These are phyloP conservation scores for Tauraco erythrolophus DNA, from an alignment of 2,113 vertebrate genomes.

Conservation along the genomic window DNA sequence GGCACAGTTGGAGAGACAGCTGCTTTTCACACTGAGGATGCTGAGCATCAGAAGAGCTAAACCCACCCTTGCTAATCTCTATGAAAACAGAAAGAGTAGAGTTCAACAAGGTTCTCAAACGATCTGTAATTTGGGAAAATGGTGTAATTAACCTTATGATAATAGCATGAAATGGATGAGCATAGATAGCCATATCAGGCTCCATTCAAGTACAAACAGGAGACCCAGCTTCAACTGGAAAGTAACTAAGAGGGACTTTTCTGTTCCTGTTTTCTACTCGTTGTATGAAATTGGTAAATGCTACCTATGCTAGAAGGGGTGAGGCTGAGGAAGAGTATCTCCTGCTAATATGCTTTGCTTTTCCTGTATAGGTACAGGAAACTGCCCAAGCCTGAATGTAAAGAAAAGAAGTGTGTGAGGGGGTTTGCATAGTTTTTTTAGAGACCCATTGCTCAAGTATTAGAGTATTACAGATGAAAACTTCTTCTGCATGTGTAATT, in stretches of 20 bases:
- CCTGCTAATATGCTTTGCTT: neutral
- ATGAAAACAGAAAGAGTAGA: neutral
- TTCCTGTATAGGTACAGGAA: neutral
- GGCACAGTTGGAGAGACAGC: neutral
- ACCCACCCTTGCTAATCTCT: neutral
- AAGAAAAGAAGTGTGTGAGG: neutral
- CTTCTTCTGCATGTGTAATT: fast-evolving
- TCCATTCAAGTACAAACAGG: neutral
- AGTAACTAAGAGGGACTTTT: neutral
- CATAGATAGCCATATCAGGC: neutral
- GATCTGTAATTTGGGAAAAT: neutral
- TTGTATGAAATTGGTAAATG: neutral
- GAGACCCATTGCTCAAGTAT: neutral
- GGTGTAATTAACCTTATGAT: neutral
- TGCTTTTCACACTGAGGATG: neutral
- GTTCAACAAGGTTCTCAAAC: neutral
- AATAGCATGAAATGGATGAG: neutral
- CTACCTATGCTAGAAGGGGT: neutral
- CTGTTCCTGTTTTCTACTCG: neutral
- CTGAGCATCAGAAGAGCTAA: neutral
- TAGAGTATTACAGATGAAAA: neutral
- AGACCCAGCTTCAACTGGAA: neutral
- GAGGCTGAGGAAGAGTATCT: neutral
- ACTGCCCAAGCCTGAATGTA: neutral
- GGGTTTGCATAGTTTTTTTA: neutral